Base-by-base conservation (phyloP, 1,140 invertebrate genomes). In the Panonychus citri region DNA sequence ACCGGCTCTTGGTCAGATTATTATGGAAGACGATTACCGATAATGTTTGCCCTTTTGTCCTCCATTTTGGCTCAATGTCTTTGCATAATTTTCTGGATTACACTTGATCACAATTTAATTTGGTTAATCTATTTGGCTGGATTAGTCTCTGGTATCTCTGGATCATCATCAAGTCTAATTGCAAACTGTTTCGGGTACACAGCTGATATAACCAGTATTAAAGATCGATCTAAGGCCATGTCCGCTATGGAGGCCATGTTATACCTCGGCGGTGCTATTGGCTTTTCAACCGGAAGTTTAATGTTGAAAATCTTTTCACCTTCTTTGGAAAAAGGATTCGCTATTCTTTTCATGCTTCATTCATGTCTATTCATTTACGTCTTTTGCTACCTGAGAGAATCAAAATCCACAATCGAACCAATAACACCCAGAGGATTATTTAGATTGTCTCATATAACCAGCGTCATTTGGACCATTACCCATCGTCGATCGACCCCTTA, bases 111-210 rank as follows among this genome's bases (percentile, higher is more conserved):
- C 10, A 55, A 60, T 43, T 34, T 21, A 34, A 53, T 57, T 30
- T 3, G 12, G 8, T 30, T 53, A 17, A n/a, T 74, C 28, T 58
- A 72, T 21, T 57, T 73, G 55, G 70, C 70, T 39, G 64, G 64
- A 39, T 24, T 67, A 27, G 19, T 74, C 1, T 69, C 67, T 53
- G 74, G 74, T 0, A 62, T 89, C 1, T 81, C 81, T 7, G 83
- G 83, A 1, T 84, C 84, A 2, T 85, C 81, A 78, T 82, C 86
- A 62, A 83, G 82, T 19, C 81, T 87, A 77, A 79, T 87, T 59
- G 86, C 88, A 80, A 82, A 82, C 15, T 78, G 83, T 34, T 89
- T 88, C 66, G 87, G 84, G 66, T 89, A 87, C 63, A 81, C 90
- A 42, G 82, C 78, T 1, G 84, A 89, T 65, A 79, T 86, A 10